phyloP scores from a whole-genome alignment of 2,888 invertebrate genomes.

The Xestia rhomboidea region DNA sequence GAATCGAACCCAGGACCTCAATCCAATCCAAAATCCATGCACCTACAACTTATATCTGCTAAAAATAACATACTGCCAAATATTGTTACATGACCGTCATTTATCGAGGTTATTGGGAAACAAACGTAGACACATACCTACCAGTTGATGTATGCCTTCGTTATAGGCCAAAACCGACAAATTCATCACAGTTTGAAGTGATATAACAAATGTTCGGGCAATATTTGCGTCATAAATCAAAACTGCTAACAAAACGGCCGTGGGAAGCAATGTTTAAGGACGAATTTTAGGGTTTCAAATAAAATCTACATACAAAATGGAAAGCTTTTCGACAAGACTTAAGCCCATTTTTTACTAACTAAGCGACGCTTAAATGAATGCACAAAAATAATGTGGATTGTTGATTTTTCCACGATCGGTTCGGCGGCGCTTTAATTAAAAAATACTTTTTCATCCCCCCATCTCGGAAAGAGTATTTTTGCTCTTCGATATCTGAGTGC shows the following conservation, averaged over 20 bases:
- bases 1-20: background rate
- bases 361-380: background rate
- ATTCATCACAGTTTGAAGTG: conserved; percentile 61
- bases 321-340: background rate
- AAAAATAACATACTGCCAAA: background rate
- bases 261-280: background rate
- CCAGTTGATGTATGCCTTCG: conserved; percentile 33
- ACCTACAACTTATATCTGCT: background rate
- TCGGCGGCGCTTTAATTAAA: background rate
- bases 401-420: background rate
- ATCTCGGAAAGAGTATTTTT: no score
- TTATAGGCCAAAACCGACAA: conserved; percentile 42
- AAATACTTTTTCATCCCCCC: no score
- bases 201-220: conserved; percentile 49
- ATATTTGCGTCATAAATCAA: conserved; percentile 62
- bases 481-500: no score
- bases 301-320: background rate
- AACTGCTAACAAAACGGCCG: background rate
- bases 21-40: background rate
- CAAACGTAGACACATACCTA: background rate
- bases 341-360: background rate
- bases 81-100: conserved; percentile 5
- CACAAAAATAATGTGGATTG: background rate
- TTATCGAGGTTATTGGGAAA: conserved; percentile 27
- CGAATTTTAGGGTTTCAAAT: background rate